phyloP scores from a whole-genome alignment of 2,888 invertebrate species.

The Periphyllus acericola region DNA sequence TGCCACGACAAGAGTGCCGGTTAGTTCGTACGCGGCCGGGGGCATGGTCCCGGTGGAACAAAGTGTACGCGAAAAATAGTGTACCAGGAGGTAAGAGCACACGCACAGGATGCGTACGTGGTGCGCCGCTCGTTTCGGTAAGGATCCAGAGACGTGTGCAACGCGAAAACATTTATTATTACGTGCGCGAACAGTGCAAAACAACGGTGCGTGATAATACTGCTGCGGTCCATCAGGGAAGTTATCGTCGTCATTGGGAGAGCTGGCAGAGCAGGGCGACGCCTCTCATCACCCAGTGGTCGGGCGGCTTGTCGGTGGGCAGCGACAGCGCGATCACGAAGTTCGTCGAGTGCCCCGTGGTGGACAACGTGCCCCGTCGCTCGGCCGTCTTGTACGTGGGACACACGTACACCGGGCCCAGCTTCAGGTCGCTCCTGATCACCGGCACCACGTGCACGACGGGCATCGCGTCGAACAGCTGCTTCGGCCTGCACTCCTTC shows the following conservation, averaged over 20 bases:
- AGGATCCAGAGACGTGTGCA: no score
- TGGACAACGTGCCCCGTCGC: slow-evolving; percentile 80
- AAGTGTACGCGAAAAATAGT: no score
- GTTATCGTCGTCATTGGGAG: slow-evolving; percentile 75
- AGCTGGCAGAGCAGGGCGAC: slow-evolving; percentile 81
- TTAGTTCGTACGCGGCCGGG: no score
- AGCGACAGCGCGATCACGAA: slow-evolving; percentile 82
- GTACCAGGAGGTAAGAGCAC: no score
- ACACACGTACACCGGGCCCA: slow-evolving; percentile 74
- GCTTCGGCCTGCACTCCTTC: slow-evolving; percentile 82
- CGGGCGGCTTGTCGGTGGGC: slow-evolving; percentile 73
- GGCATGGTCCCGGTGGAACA: no score
- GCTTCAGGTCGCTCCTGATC: slow-evolving; percentile 69
- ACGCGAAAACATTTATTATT: no score
- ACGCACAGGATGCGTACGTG: no score
- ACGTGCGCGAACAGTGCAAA: no score
- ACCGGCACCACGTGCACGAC: slow-evolving; percentile 80
- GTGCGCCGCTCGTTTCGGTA: no score
- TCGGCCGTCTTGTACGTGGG: slow-evolving; percentile 86
- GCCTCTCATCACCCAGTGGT: slow-evolving; percentile 86
- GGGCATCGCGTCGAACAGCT: slow-evolving; percentile 83
- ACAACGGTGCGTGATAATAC: no score
- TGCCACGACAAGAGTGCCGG: no score
- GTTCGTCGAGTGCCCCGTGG: slow-evolving; percentile 87
- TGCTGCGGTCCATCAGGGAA: no score